Conservation (phyloP, 2,797 vertebrate genomes). For the Tinamus major region DNA sequence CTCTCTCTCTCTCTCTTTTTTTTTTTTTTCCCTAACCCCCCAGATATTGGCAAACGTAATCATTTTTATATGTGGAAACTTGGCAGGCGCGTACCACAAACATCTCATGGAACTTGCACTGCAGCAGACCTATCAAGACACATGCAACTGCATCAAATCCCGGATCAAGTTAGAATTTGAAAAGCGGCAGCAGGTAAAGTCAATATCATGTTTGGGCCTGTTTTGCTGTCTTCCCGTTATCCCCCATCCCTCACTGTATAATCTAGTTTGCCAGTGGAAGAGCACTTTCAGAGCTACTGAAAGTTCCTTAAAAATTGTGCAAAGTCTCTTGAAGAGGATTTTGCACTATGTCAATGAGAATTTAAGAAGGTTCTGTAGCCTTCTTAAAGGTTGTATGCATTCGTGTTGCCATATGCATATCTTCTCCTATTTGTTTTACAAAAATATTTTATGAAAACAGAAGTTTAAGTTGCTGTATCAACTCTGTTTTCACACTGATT, state of each 20-base stretch:
- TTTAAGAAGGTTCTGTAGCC: not conserved
- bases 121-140: constrained; percentile 96
- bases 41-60: constrained; percentile 96
- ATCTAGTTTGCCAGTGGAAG: not conserved
- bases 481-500: not conserved
- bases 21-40: not conserved
- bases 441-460: not conserved
- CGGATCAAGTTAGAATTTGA: constrained; percentile 98
- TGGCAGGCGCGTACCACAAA: constrained; percentile 96
- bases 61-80: constrained; percentile 96
- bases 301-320: not conserved
- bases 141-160: constrained; percentile 98
- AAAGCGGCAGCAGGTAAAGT: constrained; percentile 94
- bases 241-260: accelerated
- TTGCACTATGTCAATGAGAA: not conserved
- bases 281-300: not conserved
- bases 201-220: not conserved
- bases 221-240: not conserved
- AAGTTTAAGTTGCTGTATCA: not conserved
- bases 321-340: not conserved
- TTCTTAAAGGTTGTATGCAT: not conserved
- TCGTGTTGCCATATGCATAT: not conserved
- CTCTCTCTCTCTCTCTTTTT: no score
- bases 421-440: not conserved
- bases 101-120: constrained; percentile 96